A percentile compares a stretch with the other conserved stretches of the same genome.
These are phyloP conservation scores for Ophraella communa DNA, from an alignment of 2,888 invertebrate species.

Conservation along the genomic window DNA sequence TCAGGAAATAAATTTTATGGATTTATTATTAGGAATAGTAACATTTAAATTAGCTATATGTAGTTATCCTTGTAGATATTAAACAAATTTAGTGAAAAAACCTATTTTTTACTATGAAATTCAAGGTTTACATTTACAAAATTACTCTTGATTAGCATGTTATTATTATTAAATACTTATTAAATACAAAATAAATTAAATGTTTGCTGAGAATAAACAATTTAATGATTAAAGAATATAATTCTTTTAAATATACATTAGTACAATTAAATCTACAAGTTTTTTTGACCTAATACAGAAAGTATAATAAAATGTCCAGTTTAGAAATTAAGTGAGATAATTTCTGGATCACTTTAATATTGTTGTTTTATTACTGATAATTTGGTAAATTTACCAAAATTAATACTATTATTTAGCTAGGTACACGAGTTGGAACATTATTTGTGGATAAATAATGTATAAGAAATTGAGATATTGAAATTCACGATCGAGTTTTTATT, in stretches of 20 bases:
- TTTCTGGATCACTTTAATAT: conserved; percentile 3
- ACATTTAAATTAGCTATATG: not conserved
- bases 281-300: conserved; percentile 4
- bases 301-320: not conserved
- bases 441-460: not conserved
- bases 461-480: no score
- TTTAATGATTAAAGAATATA: no score
- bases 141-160: not conserved
- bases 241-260: no score
- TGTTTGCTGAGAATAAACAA: no score
- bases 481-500: no score
- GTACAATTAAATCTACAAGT: not conserved
- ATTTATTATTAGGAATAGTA: not conserved
- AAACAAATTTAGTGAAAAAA: not conserved
- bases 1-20: no score
- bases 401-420: not conserved
- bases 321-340: not conserved
- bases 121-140: not conserved
- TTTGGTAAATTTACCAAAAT: not conserved
- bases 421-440: not conserved
- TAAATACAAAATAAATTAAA: not conserved
- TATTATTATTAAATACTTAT: not conserved
- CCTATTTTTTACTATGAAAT: no score
- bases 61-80: not conserved
- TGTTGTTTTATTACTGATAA: not conserved